Conservation (phyloP, 2,113 vertebrate genomes). For the Melanocharis versteri region DNA sequence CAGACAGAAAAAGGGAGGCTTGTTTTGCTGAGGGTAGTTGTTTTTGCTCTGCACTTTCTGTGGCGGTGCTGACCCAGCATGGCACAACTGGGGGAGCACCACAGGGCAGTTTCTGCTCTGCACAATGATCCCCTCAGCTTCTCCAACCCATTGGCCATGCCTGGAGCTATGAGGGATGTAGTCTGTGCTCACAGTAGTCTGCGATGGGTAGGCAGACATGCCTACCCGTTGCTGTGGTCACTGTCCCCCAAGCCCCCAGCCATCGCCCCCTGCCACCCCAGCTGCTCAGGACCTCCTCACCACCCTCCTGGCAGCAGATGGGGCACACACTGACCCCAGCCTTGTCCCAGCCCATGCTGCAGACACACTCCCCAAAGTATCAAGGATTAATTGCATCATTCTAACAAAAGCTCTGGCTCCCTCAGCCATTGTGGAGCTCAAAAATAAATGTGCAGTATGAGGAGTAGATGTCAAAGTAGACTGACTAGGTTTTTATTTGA, state of each 20-base stretch:
- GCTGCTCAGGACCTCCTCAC: background rate
- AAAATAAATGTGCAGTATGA: slow-evolving; percentile 14
- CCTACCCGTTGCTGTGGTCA: accelerated
- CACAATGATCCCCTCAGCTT: background rate
- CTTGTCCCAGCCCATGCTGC: accelerated
- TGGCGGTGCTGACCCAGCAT: accelerated
- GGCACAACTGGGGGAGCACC: background rate
- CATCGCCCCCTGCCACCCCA: background rate
- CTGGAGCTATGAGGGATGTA: accelerated
- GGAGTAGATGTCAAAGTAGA: background rate
- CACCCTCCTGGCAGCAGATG: no score
- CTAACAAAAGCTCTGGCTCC: background rate
- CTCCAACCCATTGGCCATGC: accelerated
- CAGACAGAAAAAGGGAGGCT: background rate
- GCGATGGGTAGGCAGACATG: accelerated
- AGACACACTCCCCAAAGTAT: background rate
- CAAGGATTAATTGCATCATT: background rate
- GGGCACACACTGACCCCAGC: background rate
- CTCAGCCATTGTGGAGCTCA: background rate
- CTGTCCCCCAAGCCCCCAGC: no score
- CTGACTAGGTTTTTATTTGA: background rate
- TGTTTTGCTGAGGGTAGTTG: background rate
- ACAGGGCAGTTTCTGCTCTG: background rate
- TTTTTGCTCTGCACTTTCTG: background rate
- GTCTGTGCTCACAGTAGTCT: background rate